Evolutionary conservation across 1,140 invertebrate species (phyloP).

Genomic region (Metaphire vulgaris): DNA sequence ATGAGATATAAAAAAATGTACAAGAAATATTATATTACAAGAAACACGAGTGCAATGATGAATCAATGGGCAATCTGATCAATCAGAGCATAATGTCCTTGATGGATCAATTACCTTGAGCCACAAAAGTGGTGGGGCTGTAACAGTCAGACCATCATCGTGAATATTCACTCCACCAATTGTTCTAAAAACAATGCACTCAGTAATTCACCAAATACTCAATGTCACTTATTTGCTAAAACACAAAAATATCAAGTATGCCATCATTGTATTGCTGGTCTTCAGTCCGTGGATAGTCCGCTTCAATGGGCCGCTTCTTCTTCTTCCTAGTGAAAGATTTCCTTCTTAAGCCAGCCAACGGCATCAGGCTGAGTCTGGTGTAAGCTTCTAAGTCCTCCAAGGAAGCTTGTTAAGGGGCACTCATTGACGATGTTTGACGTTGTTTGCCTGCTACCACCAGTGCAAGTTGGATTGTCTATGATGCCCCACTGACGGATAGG

Average conservation of each 20-base stretch:
- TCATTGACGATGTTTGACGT: too few species aligned
- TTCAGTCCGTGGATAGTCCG: not conserved
- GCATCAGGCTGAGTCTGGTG: not conserved
- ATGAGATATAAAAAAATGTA: not conserved
- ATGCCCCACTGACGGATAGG: too few species aligned
- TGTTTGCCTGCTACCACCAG: too few species aligned
- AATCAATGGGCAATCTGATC: too few species aligned
- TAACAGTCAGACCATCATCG: constrained; percentile 60
- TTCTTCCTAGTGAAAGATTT: too few species aligned
- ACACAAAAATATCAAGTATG: not conserved
- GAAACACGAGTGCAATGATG: too few species aligned
- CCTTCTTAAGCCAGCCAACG: not conserved
- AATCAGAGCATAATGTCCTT: too few species aligned
- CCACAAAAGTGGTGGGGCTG: constrained; percentile 83
- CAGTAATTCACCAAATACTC: constrained; percentile 17
- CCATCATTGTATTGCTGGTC: not conserved
- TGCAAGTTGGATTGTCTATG: too few species aligned
- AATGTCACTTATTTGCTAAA: constrained; percentile 12
- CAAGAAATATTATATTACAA: not conserved
- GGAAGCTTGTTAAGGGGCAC: not conserved
- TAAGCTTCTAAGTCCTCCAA: not conserved
- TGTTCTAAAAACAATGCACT: constrained; percentile 37
- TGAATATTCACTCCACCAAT: constrained; percentile 62
- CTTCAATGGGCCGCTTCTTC: too few species aligned
- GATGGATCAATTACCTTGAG: constrained; percentile 59